Percentiles rank a stretch among this genome's conserved stretches.
These are phyloP conservation scores for Hormiphora californensis DNA, from an alignment of 37 sponge, comb jelly and placozoan genomes.

Conservation along the genomic window DNA sequence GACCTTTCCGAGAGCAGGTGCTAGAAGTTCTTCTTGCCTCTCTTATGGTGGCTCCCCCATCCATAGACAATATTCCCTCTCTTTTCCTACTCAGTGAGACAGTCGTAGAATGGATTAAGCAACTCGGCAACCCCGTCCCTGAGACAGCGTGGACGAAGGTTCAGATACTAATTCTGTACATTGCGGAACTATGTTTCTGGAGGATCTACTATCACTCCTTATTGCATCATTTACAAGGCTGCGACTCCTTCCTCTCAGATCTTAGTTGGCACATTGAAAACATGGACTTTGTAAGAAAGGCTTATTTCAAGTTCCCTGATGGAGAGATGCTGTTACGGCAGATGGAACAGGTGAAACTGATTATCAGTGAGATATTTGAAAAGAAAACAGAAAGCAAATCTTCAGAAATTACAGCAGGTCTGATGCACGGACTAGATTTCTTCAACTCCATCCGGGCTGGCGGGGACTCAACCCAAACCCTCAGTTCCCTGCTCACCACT, in stretches of 20 bases:
- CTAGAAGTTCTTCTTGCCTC: conserved; percentile 27
- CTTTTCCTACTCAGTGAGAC: conserved; percentile 37
- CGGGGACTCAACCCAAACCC: neutral
- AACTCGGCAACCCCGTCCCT: conserved; percentile 35
- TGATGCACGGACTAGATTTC: conserved; percentile 47
- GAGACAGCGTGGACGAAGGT: conserved; percentile 49
- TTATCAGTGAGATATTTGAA: neutral
- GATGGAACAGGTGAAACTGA: neutral
- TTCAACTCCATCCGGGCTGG: neutral
- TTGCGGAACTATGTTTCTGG: conserved; percentile 46
- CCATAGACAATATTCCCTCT: conserved; percentile 23
- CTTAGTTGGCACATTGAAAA: conserved; percentile 45
- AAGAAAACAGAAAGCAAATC: neutral
- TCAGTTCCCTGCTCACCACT: conserved; percentile 20
- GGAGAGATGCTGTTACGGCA: conserved; percentile 17
- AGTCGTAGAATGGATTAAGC: conserved; percentile 47
- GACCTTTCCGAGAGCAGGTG: conserved; percentile 28
- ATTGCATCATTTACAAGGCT: conserved; percentile 19
- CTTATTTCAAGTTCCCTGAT: conserved; percentile 22
- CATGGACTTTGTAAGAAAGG: conserved; percentile 23
- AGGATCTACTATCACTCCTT: conserved; percentile 10
- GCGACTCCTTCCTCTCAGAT: conserved; percentile 45
- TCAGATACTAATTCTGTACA: conserved; percentile 9
- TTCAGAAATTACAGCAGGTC: neutral
- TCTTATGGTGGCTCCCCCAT: conserved; percentile 5